phyloP scores from a whole-genome alignment of 2,797 vertebrate genomes.

The Paratrypauchen microcephalus region DNA sequence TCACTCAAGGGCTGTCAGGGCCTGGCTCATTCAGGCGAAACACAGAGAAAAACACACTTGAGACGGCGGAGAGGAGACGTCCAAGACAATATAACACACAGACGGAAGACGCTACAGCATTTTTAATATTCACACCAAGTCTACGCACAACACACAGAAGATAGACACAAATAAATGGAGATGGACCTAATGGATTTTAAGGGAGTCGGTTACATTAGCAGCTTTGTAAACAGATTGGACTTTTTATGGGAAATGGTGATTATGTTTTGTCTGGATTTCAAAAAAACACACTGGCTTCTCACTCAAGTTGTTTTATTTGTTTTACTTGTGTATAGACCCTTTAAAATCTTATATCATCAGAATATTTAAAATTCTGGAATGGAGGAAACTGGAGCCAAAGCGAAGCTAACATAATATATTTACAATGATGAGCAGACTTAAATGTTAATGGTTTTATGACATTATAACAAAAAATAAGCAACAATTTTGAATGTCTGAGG shows the following conservation, averaged over 20 bases:
- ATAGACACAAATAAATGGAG: background rate
- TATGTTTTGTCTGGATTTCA: too few relatives aligned
- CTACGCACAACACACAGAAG: slow-evolving; percentile 10
- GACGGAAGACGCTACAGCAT: slow-evolving; percentile 28
- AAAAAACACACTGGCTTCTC: too few relatives aligned
- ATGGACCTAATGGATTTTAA: background rate
- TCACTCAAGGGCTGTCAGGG: slow-evolving; percentile 30
- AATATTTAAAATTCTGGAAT: too few relatives aligned
- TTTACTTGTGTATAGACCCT: too few relatives aligned
- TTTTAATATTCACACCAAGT: slow-evolving; percentile 25
- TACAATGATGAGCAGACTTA: too few relatives aligned
- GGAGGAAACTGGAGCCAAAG: too few relatives aligned
- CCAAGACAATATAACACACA: slow-evolving; percentile 24
- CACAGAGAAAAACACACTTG: slow-evolving; percentile 40
- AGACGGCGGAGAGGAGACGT: slow-evolving; percentile 30
- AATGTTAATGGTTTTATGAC: too few relatives aligned
- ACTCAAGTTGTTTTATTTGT: too few relatives aligned
- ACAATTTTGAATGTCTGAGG: too few relatives aligned
- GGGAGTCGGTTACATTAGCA: background rate
- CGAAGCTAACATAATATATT: too few relatives aligned
- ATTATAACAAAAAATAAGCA: too few relatives aligned
- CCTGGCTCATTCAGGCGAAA: slow-evolving; percentile 45
- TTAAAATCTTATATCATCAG: too few relatives aligned
- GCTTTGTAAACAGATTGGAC: background rate
- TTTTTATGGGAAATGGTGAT: background rate